phyloP scores from a whole-genome alignment of 35 echinoderm and acorn worm genomes.

The Apostichopus californicus region DNA sequence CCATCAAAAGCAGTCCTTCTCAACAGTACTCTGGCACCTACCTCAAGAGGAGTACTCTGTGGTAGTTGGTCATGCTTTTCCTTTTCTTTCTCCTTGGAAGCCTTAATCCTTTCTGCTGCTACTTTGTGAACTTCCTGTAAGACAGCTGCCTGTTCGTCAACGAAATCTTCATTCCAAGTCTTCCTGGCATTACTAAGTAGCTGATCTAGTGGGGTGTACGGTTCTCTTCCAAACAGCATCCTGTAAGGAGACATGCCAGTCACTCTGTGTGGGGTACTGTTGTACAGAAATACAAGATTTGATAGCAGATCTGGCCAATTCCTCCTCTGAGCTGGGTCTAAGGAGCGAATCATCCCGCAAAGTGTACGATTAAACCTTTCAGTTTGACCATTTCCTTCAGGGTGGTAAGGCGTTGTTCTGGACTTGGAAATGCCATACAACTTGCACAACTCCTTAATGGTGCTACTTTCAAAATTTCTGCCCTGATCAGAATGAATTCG shows the following conservation, averaged over 20 bases:
- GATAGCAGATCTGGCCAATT: conserved; percentile 56
- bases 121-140: conserved; percentile 18
- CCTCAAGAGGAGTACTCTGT: conserved; percentile 27
- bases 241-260: conserved; percentile 41
- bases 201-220: conserved; percentile 28
- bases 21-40: conserved; percentile 29
- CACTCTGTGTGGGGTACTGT: conserved; percentile 33
- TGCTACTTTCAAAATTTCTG: conserved; percentile 57
- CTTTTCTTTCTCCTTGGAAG: not conserved
- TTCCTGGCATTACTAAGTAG: conserved; percentile 10
- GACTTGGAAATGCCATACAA: conserved; percentile 54
- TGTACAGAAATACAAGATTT: conserved; percentile 60
- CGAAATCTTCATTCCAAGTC: conserved; percentile 39
- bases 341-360: conserved; percentile 50
- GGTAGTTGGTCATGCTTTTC: not conserved
- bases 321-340: conserved; percentile 8
- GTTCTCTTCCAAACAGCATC: conserved; percentile 51
- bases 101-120: not conserved
- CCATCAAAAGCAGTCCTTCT: conserved; percentile 27
- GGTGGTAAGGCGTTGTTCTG: not conserved
- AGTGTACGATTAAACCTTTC: not conserved
- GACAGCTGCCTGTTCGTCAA: conserved; percentile 7
- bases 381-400: too few species aligned
- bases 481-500: conserved; percentile 59
- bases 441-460: conserved; percentile 59